phyloP scores from a whole-genome alignment of 2,888 invertebrate species.

The Sarcophaga subvicina region DNA sequence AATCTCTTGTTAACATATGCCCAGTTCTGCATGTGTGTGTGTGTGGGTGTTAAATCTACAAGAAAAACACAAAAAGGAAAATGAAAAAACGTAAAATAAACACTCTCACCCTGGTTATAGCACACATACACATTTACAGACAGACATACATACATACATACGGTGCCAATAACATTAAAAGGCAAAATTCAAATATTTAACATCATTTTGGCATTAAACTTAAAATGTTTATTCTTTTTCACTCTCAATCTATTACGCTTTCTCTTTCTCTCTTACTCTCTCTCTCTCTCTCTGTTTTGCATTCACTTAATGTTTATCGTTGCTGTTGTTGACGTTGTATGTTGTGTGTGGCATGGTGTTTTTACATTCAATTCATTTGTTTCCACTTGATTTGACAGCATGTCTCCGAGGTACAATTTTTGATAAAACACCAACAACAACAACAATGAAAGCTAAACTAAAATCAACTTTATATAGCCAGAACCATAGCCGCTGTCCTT shows the following conservation, averaged over 20 bases:
- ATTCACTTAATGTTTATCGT: neutral
- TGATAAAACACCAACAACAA: constrained; percentile 45
- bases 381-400: constrained; percentile 70
- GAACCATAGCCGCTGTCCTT: constrained; percentile 31
- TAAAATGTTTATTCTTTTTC: constrained; percentile 46
- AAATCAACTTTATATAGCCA: constrained; percentile 42
- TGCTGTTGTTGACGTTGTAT: constrained; percentile 8
- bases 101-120: too few relatives aligned
- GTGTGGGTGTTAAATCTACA: too few relatives aligned
- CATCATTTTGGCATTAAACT: constrained; percentile 66
- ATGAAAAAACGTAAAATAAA: too few relatives aligned
- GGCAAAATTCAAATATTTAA: constrained; percentile 67
- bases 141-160: neutral
- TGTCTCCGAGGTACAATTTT: constrained; percentile 69
- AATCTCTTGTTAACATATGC: neutral
- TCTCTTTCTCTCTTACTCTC: neutral
- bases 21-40: too few relatives aligned
- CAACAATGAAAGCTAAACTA: constrained; percentile 18
- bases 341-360: constrained; percentile 4
- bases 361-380: constrained; percentile 61
- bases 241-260: neutral
- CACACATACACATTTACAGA: too few relatives aligned
- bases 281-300: neutral
- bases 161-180: constrained; percentile 49
- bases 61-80: too few relatives aligned